These are phyloP conservation scores for Fragum sueziense DNA, from an alignment of 2,888 invertebrate genomes.

Conservation along the genomic window DNA sequence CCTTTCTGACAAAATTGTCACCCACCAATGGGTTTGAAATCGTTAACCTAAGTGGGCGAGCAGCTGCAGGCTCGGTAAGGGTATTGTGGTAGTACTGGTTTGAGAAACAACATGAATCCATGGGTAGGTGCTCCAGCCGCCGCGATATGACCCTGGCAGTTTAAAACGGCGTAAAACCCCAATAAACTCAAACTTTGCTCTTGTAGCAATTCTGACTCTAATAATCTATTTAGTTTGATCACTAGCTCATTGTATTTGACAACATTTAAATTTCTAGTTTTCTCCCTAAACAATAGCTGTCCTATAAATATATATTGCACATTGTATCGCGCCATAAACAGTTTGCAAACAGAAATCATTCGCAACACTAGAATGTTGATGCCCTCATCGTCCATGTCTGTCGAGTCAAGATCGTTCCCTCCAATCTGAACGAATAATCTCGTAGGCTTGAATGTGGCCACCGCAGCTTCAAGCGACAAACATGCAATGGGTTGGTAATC, in stretches of 20 bases:
- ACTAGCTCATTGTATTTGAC: slow-evolving; percentile 5
- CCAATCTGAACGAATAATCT: slow-evolving; percentile 3
- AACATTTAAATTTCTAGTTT: background rate
- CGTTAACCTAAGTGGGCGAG: too few species aligned
- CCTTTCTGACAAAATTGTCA: too few species aligned
- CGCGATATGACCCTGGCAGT: too few species aligned
- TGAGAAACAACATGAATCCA: too few species aligned
- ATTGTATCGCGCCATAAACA: background rate
- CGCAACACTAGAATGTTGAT: background rate
- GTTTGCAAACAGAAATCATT: background rate
- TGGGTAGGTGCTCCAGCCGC: too few species aligned
- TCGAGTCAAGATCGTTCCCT: slow-evolving; percentile 6
- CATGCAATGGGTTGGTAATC: background rate
- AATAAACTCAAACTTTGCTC: too few species aligned
- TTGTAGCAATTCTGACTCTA: background rate
- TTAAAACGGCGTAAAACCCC: too few species aligned
- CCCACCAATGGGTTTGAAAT: too few species aligned
- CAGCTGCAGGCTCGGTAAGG: too few species aligned
- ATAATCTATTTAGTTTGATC: background rate
- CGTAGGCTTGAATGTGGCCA: background rate
- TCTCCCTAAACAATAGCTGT: background rate
- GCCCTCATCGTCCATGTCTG: background rate
- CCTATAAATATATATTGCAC: slow-evolving; percentile 1
- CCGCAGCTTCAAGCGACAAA: background rate
- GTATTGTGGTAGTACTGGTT: too few species aligned